Percentiles rank a stretch among this genome's conserved stretches.
These are phyloP conservation scores for Amniataba percoides DNA, from an alignment of 2,797 vertebrate genomes.

Conservation along the genomic window DNA sequence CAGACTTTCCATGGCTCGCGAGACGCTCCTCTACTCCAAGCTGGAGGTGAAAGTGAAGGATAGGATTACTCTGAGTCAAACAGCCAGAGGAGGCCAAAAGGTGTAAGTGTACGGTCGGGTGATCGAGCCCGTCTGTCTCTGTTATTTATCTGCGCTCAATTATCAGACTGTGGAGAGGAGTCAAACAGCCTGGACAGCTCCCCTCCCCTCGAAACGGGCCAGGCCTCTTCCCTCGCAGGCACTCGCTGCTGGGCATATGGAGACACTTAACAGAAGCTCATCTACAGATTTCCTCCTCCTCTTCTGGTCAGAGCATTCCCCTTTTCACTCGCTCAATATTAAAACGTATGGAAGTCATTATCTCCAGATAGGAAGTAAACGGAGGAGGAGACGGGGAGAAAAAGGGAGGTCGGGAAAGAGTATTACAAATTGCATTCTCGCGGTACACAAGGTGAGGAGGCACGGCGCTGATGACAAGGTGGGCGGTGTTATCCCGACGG, in stretches of 20 bases:
- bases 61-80: conserved; percentile 55
- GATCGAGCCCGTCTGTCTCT: conserved; percentile 58
- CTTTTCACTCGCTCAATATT: conserved; percentile 72
- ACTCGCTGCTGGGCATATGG: conserved; percentile 79
- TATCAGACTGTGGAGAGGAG: conserved; percentile 65
- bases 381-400: conserved; percentile 38
- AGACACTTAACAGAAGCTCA: conserved; percentile 87
- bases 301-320: conserved; percentile 67
- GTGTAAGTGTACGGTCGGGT: conserved; percentile 59
- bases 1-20: conserved; percentile 56
- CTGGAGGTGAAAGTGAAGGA: conserved; percentile 53
- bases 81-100: conserved; percentile 49
- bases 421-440: conserved; percentile 65
- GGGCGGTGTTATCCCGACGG: conserved; percentile 37
- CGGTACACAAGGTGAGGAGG: conserved; percentile 52
- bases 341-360: conserved; percentile 83
- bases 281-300: conserved; percentile 82
- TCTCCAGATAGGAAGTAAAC: conserved; percentile 57
- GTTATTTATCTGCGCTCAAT: conserved; percentile 67
- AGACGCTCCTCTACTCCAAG: conserved; percentile 1
- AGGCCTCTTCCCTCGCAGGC: conserved; percentile 56
- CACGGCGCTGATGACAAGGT: conserved; percentile 43
- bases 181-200: conserved; percentile 50
- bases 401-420: conserved; percentile 40
- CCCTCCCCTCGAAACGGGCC: conserved; percentile 37